Evolutionary conservation across 2,113 vertebrate genomes (phyloP).

Genomic region (Phaethon lepturus): DNA sequence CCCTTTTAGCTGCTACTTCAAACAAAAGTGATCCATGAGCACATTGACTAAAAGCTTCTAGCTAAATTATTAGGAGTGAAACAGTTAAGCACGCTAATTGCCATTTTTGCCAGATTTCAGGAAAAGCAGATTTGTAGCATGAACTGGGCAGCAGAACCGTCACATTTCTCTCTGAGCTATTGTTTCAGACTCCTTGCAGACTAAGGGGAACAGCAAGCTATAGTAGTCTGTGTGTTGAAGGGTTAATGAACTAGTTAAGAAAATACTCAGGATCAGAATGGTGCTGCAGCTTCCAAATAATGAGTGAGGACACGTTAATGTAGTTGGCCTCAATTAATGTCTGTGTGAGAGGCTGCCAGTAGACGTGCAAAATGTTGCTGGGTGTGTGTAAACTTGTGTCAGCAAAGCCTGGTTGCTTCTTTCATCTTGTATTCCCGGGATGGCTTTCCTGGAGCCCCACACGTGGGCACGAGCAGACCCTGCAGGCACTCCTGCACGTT

Average conservation of each 20-base stretch:
- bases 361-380: neutral
- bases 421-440: neutral
- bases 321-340: neutral
- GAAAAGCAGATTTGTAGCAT: neutral
- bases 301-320: neutral
- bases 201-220: neutral
- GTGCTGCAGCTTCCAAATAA: neutral
- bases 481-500: neutral
- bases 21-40: neutral
- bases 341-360: neutral
- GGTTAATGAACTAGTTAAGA: neutral
- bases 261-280: neutral
- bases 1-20: neutral
- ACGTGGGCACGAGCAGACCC: neutral
- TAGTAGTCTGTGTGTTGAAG: neutral
- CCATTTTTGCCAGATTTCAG: neutral
- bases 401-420: neutral
- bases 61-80: neutral
- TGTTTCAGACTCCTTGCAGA: neutral
- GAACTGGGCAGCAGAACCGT: neutral
- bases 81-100: neutral
- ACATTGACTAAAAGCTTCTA: neutral
- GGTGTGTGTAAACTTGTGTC: neutral
- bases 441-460: neutral
- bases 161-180: neutral